phyloP scores from a whole-genome alignment of 1,140 invertebrate genomes.

The Sipha flava region DNA sequence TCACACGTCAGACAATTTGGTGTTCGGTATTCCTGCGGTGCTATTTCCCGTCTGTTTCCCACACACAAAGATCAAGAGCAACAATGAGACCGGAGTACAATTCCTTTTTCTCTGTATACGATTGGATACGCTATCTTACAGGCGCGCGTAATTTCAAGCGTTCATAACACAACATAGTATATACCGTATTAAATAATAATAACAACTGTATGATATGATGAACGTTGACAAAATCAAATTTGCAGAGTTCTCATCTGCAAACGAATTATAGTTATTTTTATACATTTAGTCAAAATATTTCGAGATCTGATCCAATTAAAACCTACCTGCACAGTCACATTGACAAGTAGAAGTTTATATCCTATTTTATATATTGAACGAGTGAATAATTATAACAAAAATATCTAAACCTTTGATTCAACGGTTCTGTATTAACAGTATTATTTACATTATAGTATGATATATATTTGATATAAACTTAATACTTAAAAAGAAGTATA shows the following conservation, averaged over 20 bases:
- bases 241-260: neutral
- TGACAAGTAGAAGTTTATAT: no score
- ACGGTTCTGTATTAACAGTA: no score
- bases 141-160: conserved; percentile 12
- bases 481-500: no score
- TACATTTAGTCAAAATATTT: no score
- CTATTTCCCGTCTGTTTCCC: conserved; percentile 21
- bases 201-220: neutral
- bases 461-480: no score
- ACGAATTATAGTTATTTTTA: no score
- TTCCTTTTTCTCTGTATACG: neutral
- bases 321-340: no score
- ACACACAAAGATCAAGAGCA: conserved; percentile 16
- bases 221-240: neutral
- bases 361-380: no score
- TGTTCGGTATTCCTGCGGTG: neutral
- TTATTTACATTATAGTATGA: no score
- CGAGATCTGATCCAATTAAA: neutral
- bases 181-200: neutral
- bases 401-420: no score
- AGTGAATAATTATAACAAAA: no score
- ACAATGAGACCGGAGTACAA: conserved; percentile 18
- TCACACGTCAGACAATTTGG: neutral
- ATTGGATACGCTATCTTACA: conserved; percentile 14
- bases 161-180: neutral